A percentile compares a stretch with the other conserved stretches of the same genome.
phyloP scores from a whole-genome alignment of 2,888 invertebrate genomes.

The Ornithoptera priamus region DNA sequence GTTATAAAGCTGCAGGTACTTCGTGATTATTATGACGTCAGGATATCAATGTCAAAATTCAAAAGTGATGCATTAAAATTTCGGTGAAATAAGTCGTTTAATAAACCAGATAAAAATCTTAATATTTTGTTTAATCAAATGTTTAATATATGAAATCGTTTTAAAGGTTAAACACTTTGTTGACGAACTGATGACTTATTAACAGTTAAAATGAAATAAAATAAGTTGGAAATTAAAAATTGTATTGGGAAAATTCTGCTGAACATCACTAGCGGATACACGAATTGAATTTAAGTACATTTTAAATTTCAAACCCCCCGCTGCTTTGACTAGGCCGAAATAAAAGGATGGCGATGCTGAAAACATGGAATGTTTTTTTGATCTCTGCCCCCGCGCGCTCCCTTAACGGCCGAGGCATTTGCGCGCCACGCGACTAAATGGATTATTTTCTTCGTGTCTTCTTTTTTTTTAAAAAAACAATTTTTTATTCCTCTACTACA shows the following conservation, averaged over 20 bases:
- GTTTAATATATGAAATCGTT: too few relatives aligned
- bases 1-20: too few relatives aligned
- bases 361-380: conserved; percentile 70
- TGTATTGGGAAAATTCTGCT: background rate
- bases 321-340: conserved; percentile 70
- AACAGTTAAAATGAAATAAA: too few relatives aligned
- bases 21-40: too few relatives aligned
- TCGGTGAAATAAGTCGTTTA: too few relatives aligned
- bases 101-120: too few relatives aligned
- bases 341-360: conserved; percentile 69
- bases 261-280: conserved; percentile 52
- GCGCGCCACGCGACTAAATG: conserved; percentile 75
- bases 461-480: conserved; percentile 63
- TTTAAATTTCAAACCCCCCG: conserved; percentile 68
- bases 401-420: conserved; percentile 70
- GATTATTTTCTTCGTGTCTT: conserved; percentile 77
- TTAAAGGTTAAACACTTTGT: too few relatives aligned
- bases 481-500: conserved; percentile 40
- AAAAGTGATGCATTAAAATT: too few relatives aligned
- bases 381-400: conserved; percentile 70
- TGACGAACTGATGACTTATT: too few relatives aligned
- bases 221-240: background rate
- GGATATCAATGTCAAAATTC: too few relatives aligned
- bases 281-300: conserved; percentile 79
- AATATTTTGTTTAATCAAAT: too few relatives aligned